Percentiles rank a stretch among this genome's conserved stretches.
phyloP scores from a whole-genome alignment of 2,888 invertebrate species.

The Entomobrya proxima region DNA sequence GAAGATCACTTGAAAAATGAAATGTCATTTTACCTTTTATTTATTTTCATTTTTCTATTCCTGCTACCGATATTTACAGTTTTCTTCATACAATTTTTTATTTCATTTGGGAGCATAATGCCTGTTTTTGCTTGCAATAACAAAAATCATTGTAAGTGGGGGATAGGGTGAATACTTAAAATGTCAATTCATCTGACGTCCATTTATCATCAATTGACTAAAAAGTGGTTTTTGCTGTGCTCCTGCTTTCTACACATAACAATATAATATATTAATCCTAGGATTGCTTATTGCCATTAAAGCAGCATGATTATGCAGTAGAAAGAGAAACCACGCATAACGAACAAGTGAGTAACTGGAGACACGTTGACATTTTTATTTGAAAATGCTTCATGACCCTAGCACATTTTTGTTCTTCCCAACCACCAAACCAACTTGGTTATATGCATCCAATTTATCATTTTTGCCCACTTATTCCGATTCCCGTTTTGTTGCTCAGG shows the following conservation, averaged over 20 bases:
- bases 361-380: slow-evolving; percentile 51
- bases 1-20: slow-evolving; percentile 11
- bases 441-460: slow-evolving; percentile 17
- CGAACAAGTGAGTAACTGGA: slow-evolving; percentile 28
- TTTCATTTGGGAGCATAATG: not conserved
- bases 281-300: too few species aligned
- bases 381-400: slow-evolving; percentile 27
- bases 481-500: not conserved
- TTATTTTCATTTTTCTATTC: not conserved
- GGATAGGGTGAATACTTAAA: slow-evolving; percentile 12
- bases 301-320: not conserved
- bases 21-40: not conserved
- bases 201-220: slow-evolving; percentile 58
- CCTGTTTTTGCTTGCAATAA: too few species aligned
- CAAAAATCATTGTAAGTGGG: not conserved
- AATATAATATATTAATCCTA: not conserved
- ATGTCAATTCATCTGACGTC: slow-evolving; percentile 57
- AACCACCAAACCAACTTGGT: not conserved
- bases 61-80: not conserved
- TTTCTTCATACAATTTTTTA: not conserved
- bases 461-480: not conserved
- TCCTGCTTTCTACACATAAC: not conserved
- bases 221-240: not conserved
- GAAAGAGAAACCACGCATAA: slow-evolving; percentile 6
- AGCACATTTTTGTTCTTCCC: not conserved